Evolutionary conservation across 2,797 vertebrate species (phyloP).

Genomic region (Liparis tanakae): DNA sequence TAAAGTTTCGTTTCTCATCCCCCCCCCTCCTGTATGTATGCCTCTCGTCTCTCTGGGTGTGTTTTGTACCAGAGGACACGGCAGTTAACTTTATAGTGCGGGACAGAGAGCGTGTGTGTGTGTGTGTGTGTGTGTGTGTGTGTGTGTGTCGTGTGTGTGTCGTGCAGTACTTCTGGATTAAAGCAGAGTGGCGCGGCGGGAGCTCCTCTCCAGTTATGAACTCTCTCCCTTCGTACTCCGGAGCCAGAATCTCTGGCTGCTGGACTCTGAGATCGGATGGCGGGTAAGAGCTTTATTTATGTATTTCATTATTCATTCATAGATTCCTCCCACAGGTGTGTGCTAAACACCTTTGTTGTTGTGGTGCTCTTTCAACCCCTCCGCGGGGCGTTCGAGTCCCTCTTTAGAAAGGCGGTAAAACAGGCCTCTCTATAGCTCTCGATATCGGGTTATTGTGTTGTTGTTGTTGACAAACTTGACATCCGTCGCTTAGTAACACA

Average conservation of each 20-base stretch:
- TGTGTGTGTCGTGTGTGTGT: too few species aligned
- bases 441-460: constrained; percentile 7
- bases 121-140: not conserved
- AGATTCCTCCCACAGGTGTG: not conserved
- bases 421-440: not conserved
- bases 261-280: constrained; percentile 88
- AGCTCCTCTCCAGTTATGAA: constrained; percentile 81
- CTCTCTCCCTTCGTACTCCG: constrained; percentile 85
- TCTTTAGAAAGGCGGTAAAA: constrained; percentile 20
- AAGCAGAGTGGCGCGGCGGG: constrained; percentile 54
- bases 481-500: constrained; percentile 3
- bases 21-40: not conserved
- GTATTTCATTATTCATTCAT: constrained; percentile 10
- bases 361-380: not conserved
- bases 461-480: constrained; percentile 23
- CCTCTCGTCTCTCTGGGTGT: constrained; percentile 43
- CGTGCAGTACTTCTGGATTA: constrained; percentile 35
- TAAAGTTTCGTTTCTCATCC: constrained; percentile 77
- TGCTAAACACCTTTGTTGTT: not conserved
- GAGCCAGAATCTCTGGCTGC: constrained; percentile 92
- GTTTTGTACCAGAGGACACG: constrained; percentile 54
- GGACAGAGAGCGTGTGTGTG: constrained; percentile 19
- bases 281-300: constrained; percentile 86
- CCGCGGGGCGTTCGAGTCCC: not conserved
- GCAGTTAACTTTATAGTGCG: constrained; percentile 32